Evolutionary conservation across 2,888 invertebrate genomes (phyloP).

Genomic region (Papilio elwesi): DNA sequence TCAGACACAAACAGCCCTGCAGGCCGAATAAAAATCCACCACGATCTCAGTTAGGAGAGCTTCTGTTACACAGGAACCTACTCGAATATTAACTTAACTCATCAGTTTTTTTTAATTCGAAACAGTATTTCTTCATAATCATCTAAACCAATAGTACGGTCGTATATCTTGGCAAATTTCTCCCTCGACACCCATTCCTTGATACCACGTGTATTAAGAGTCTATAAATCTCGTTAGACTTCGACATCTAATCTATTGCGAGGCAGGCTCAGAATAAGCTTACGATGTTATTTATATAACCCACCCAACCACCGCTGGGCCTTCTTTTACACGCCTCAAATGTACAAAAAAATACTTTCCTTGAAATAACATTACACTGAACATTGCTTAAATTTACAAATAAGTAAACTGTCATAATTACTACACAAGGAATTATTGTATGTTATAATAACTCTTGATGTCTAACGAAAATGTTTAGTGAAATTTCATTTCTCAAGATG

Average conservation of each 20-base stretch:
- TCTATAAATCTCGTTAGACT: slow-evolving; percentile 64
- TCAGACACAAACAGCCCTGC: too few relatives aligned
- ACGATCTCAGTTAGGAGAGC: too few relatives aligned
- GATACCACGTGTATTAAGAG: slow-evolving; percentile 53
- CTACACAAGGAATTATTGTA: too few relatives aligned
- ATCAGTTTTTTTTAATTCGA: background rate
- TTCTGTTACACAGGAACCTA: too few relatives aligned
- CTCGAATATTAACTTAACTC: too few relatives aligned
- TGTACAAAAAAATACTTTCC: slow-evolving; percentile 18
- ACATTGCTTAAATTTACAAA: too few relatives aligned
- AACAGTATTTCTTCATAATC: slow-evolving; percentile 28
- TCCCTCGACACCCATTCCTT: slow-evolving; percentile 43
- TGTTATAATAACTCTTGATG: too few relatives aligned
- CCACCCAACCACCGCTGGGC: slow-evolving; percentile 33
- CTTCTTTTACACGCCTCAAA: slow-evolving; percentile 12
- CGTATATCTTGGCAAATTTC: slow-evolving; percentile 35
- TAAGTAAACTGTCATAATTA: too few relatives aligned
- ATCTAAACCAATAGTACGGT: slow-evolving; percentile 10
- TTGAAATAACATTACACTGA: background rate
- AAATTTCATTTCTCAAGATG: too few relatives aligned
- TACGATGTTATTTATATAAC: slow-evolving; percentile 43
- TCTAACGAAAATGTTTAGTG: too few relatives aligned
- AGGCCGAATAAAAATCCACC: too few relatives aligned
- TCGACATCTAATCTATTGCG: slow-evolving; percentile 62
- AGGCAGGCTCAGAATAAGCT: slow-evolving; percentile 50